These are phyloP conservation scores for Neoascia interrupta DNA, from an alignment of 2,888 invertebrate species.

Conservation along the genomic window DNA sequence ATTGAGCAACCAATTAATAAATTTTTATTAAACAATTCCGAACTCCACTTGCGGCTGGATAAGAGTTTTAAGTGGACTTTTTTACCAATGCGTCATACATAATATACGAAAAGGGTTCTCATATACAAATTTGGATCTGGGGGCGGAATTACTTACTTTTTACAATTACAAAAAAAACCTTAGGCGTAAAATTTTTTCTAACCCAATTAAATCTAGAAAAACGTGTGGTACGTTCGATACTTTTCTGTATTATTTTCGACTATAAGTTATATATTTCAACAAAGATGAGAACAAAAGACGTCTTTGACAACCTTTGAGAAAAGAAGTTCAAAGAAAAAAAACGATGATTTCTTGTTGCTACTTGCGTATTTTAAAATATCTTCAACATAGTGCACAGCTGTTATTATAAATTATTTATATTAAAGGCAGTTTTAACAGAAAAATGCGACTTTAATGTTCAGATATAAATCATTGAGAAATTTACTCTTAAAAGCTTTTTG, in stretches of 20 bases:
- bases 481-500: constrained; percentile 34
- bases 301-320: too few relatives aligned
- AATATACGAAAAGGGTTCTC: constrained; percentile 17
- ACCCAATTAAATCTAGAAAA: too few relatives aligned
- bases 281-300: too few relatives aligned
- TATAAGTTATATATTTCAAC: too few relatives aligned
- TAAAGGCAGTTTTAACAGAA: neutral
- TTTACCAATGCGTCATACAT: constrained; percentile 13
- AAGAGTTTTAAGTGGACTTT: constrained; percentile 3
- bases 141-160: neutral
- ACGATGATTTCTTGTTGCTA: too few relatives aligned
- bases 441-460: constrained; percentile 4
- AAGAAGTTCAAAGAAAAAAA: too few relatives aligned
- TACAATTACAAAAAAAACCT: too few relatives aligned
- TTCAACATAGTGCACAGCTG: neutral
- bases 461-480: constrained; percentile 24
- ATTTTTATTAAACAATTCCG: constrained; percentile 26
- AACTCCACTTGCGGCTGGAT: constrained; percentile 38
- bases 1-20: constrained; percentile 25
- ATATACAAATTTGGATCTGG: neutral
- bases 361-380: too few relatives aligned
- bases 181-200: neutral
- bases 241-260: too few relatives aligned
- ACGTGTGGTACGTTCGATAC: too few relatives aligned
- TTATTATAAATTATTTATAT: constrained; percentile 6